Percentiles rank a stretch among this genome's conserved stretches.
Conservation (phyloP, 2,113 vertebrate genomes). For the Vicugna pacos region DNA sequence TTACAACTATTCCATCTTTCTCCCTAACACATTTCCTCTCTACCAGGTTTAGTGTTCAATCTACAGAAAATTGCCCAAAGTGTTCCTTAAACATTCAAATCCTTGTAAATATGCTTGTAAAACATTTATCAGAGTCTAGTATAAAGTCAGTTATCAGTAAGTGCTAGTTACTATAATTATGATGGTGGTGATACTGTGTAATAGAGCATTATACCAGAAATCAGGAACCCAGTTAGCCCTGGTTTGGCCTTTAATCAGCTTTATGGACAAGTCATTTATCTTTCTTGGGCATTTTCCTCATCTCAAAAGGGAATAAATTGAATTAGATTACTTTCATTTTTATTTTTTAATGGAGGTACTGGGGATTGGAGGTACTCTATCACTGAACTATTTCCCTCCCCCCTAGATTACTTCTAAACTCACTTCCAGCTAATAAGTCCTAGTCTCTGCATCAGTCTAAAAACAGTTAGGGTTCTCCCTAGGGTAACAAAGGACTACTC, state of each 20-base stretch:
- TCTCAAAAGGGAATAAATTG: not conserved
- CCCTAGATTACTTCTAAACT: constrained; percentile 36
- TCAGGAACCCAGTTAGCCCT: constrained; percentile 20
- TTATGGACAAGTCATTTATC: not conserved
- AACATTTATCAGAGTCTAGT: constrained; percentile 15
- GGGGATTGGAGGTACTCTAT: no score
- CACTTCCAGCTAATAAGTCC: not conserved
- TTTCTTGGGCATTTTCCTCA: constrained; percentile 46
- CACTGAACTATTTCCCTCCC: no score
- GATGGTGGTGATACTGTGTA: not conserved
- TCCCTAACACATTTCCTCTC: constrained; percentile 2
- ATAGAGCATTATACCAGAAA: not conserved
- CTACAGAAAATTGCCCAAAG: constrained; percentile 15
- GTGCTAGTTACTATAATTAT: not conserved
- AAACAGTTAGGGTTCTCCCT: not conserved
- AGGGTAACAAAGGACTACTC: not conserved
- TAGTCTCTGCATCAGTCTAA: constrained; percentile 30
- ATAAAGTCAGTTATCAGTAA: constrained; percentile 24
- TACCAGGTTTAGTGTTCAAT: not conserved
- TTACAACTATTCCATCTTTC: constrained; percentile 4
- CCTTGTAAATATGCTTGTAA: not conserved
- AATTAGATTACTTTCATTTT: no score
- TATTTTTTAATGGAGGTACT: no score
- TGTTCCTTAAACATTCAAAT: constrained; percentile 17
- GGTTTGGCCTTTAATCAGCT: not conserved